Base-by-base conservation (phyloP, 2,113 vertebrate genomes). In the Chlorodrepanis virens region DNA sequence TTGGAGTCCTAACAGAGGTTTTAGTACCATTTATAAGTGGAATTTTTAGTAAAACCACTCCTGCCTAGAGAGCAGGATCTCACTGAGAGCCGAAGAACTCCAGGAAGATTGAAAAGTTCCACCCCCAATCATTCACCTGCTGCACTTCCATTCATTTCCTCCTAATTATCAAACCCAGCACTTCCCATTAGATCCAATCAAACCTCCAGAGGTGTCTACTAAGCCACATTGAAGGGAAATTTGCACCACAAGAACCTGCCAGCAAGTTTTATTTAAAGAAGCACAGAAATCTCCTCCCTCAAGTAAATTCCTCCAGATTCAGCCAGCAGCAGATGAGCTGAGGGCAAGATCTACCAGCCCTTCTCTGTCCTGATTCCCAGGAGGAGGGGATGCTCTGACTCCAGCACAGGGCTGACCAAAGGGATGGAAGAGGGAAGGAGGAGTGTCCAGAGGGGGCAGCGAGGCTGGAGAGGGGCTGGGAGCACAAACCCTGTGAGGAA, bases 401-500 rank as follows among this genome's bases (percentile, higher is more conserved):
- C 75, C 35, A 16, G 40, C 35, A 11, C 1, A 1, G 50, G 40
- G 15, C 45, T 57, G 70, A 25, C 24, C 61, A 40, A 11, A 37
- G 35, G 45, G 33, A 3, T 2, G 44, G 33, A 54, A 82, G 22
- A 50, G 14, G 10, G 28, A 37, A 57, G 42, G 10, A 35, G 25
- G 3, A 42, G 10, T 2, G 4, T n/a, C 33, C 54, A n/a, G 33
- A 14, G 9, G 31, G 6, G 20, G 12, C 20, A 56, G 2, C 2
- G 3, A 22, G 54, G 31, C 54, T 56, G 31, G 29, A 33, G 53
- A 33, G 53, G 53, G 31, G 19, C 53, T 54, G 31, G 31, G 53
- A 13, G 4, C 53, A 54, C 29, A 54, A 54, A 33, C 11, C 29
- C 53, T 33, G 18, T 3, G 53, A 54, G 53, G 53, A 54, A 31